Conservation (phyloP, 2,797 vertebrate species). For the Rhyacichthys aspro region DNA sequence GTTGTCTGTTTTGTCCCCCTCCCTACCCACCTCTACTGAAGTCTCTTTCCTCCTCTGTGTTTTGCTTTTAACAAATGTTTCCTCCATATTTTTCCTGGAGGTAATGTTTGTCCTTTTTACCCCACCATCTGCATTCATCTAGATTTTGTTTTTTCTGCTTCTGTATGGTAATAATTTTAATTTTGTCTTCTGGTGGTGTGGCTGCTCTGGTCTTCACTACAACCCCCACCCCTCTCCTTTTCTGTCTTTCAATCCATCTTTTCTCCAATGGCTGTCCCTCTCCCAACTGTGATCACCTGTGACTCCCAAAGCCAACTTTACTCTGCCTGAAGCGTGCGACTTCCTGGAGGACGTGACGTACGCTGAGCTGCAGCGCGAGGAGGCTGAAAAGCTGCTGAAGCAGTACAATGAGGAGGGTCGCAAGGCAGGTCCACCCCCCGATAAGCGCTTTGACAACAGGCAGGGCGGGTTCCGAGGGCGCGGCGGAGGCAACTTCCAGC, state of each 20-base stretch:
- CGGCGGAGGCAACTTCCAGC: slow-evolving; percentile 80
- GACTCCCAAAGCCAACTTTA: slow-evolving; percentile 86
- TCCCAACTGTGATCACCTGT: slow-evolving; percentile 50
- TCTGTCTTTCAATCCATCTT: slow-evolving; percentile 42
- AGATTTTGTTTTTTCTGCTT: slow-evolving; percentile 45
- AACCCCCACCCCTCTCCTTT: slow-evolving; percentile 49
- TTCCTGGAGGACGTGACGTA: slow-evolving; percentile 88
- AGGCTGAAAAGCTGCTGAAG: slow-evolving; percentile 86
- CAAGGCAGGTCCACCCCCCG: slow-evolving; percentile 88
- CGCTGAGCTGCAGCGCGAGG: slow-evolving; percentile 84
- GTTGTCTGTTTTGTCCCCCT: slow-evolving; percentile 59
- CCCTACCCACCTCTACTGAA: slow-evolving; percentile 57
- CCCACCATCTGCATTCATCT: slow-evolving; percentile 66
- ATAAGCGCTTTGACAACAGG: slow-evolving; percentile 89
- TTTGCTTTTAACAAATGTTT: slow-evolving; percentile 71
- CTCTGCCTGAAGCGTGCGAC: slow-evolving; percentile 88
- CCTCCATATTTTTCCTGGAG: slow-evolving; percentile 73
- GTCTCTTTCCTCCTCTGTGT: slow-evolving; percentile 58
- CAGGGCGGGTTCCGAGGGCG: slow-evolving; percentile 82
- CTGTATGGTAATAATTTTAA: slow-evolving; percentile 71
- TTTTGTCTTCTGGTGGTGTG: slow-evolving; percentile 80
- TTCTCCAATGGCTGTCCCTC: slow-evolving; percentile 58
- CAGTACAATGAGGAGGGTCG: slow-evolving; percentile 93
- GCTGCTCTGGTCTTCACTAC: slow-evolving; percentile 79
- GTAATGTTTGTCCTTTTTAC: slow-evolving; percentile 71